These are phyloP conservation scores for Tineola bisselliella DNA, from an alignment of 2,888 invertebrate genomes.

Conservation along the genomic window DNA sequence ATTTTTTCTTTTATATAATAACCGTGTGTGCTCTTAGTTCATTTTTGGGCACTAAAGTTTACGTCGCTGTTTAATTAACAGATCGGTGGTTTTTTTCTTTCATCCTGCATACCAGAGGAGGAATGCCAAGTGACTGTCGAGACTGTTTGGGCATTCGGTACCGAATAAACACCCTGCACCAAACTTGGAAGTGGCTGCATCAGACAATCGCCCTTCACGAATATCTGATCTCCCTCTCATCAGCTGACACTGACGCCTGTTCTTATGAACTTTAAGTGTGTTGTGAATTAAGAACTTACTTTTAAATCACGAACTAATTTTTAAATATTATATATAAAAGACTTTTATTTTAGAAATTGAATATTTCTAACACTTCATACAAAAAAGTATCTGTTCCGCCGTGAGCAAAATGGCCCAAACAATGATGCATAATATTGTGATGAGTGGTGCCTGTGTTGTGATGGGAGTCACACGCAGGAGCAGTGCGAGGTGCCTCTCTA, in stretches of 20 bases:
- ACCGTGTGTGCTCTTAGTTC: constrained; percentile 16
- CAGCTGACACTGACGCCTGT: constrained; percentile 74
- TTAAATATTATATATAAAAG: neutral
- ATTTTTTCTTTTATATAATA: constrained; percentile 9
- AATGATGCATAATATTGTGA: constrained; percentile 51
- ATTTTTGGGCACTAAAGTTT: neutral
- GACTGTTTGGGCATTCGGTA: constrained; percentile 89
- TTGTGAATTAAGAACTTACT: neutral
- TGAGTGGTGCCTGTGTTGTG: constrained; percentile 45
- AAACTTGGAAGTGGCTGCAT: constrained; percentile 95
- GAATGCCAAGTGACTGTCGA: constrained; percentile 76
- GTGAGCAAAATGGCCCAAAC: constrained; percentile 45
- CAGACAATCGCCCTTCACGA: constrained; percentile 90
- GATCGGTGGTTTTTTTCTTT: constrained; percentile 49
- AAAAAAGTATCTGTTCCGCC: constrained; percentile 54
- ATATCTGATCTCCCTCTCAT: constrained; percentile 82
- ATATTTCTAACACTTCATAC: constrained; percentile 37
- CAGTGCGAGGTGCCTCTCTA: constrained; percentile 40
- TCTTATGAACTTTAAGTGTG: constrained; percentile 17
- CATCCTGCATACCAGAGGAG: constrained; percentile 65
- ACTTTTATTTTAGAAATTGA: neutral
- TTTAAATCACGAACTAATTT: neutral
- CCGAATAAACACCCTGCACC: constrained; percentile 88
- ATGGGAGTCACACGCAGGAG: constrained; percentile 48
- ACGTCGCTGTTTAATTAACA: constrained; percentile 26